Percentiles rank a stretch among this genome's conserved stretches.
phyloP scores from a whole-genome alignment of 2,797 vertebrate genomes.

The Sarcoramphus papa region DNA sequence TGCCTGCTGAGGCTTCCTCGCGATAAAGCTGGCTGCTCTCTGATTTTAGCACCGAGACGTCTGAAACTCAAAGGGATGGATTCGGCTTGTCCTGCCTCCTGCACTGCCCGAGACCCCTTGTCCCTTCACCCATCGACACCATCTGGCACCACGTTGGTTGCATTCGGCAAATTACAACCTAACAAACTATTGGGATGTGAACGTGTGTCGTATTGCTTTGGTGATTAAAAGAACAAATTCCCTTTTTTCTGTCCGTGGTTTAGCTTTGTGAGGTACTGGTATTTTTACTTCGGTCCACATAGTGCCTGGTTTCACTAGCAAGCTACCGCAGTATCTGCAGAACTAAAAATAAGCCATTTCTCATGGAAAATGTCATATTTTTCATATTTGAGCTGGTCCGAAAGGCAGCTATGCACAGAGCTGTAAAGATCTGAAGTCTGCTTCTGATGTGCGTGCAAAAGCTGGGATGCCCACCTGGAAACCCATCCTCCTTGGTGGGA shows the following conservation, averaged over 20 bases:
- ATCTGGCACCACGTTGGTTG: accelerated
- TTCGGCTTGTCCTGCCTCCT: not conserved
- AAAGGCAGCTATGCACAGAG: not conserved
- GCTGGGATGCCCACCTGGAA: not conserved
- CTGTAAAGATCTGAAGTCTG: not conserved
- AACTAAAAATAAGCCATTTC: not conserved
- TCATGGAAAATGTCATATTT: not conserved
- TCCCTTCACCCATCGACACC: not conserved
- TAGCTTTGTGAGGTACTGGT: not conserved
- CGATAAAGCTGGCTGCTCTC: not conserved
- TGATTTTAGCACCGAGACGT: not conserved
- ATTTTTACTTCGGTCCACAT: not conserved
- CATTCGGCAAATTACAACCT: not conserved
- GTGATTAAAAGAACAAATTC: not conserved
- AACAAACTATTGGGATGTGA: accelerated
- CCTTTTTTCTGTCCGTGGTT: not conserved
- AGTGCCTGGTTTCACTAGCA: not conserved
- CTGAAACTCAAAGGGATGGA: not conserved
- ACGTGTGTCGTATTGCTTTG: accelerated
- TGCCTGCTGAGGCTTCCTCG: not conserved
- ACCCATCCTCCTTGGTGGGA: not conserved
- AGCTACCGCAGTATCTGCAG: not conserved
- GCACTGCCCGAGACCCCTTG: not conserved
- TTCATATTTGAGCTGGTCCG: not conserved
- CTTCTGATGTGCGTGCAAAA: not conserved